These are phyloP conservation scores for Xestia ashworthii DNA, from an alignment of 2,888 invertebrate genomes.

Conservation along the genomic window DNA sequence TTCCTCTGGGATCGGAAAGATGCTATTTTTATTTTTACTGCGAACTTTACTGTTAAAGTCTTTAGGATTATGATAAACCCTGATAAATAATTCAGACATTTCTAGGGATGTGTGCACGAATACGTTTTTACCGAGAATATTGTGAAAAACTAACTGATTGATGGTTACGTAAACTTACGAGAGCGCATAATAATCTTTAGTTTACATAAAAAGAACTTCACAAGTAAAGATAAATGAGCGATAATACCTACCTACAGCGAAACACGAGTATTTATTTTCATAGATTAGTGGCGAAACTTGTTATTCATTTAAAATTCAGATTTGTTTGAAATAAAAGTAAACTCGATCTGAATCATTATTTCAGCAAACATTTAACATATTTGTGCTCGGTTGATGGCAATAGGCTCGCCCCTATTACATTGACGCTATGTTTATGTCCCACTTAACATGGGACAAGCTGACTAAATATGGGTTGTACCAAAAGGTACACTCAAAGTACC, in stretches of 20 bases:
- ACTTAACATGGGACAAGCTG: not conserved
- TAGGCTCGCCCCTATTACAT: not conserved
- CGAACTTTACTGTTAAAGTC: slow-evolving; percentile 13
- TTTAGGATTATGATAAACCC: slow-evolving; percentile 25
- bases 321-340: slow-evolving; percentile 22
- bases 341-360: slow-evolving; percentile 6
- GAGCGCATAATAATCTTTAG: slow-evolving; percentile 33
- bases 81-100: slow-evolving; percentile 29
- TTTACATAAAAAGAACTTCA: slow-evolving; percentile 32
- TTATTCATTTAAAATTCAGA: slow-evolving; percentile 3
- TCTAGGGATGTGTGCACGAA: slow-evolving; percentile 28
- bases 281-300: slow-evolving; percentile 13
- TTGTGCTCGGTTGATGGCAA: too few species aligned
- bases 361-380: not conserved
- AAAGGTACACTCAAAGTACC: not conserved
- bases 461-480: not conserved
- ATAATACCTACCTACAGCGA: slow-evolving; percentile 5
- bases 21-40: slow-evolving; percentile 29
- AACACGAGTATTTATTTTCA: slow-evolving; percentile 29
- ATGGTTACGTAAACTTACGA: slow-evolving; percentile 44
- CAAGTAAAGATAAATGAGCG: slow-evolving; percentile 25
- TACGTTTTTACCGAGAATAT: slow-evolving; percentile 25
- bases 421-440: too few species aligned
- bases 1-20: slow-evolving; percentile 28
- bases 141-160: slow-evolving; percentile 31